phyloP scores from a whole-genome alignment of 2,113 vertebrate species.

The Phaethornis superciliosus region DNA sequence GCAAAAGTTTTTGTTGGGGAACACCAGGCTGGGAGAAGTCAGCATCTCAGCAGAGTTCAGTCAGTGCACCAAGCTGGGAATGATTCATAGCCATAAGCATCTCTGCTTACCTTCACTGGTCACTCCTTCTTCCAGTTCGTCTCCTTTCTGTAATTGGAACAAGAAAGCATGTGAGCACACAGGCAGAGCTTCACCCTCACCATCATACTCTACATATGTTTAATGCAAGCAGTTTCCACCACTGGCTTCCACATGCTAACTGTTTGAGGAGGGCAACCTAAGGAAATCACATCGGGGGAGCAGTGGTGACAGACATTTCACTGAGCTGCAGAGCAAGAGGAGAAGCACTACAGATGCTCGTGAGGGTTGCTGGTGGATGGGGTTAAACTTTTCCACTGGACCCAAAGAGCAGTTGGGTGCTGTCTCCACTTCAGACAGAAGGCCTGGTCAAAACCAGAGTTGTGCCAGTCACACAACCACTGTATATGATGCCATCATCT shows the following conservation, averaged over 20 bases:
- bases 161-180: slow-evolving; percentile 6
- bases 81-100: neutral
- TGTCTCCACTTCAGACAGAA: neutral
- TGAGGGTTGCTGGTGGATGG: neutral
- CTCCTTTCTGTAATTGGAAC: slow-evolving; percentile 85
- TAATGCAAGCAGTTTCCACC: neutral
- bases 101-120: slow-evolving; percentile 92
- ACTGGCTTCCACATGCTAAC: neutral
- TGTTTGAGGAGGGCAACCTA: neutral
- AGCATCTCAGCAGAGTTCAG: neutral
- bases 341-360: neutral
- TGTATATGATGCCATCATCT: neutral
- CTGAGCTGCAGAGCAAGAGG: neutral
- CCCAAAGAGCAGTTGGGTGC: neutral
- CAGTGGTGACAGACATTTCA: neutral
- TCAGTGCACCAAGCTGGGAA: neutral
- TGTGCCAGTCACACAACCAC: neutral
- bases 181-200: neutral
- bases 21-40: neutral
- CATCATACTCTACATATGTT: neutral
- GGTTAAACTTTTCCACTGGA: neutral
- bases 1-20: neutral
- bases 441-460: neutral
- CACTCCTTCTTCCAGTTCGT: slow-evolving; percentile 93
- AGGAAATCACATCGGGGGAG: neutral